Conservation (phyloP, 2,797 vertebrate species). For the Chelonia mydas region DNA sequence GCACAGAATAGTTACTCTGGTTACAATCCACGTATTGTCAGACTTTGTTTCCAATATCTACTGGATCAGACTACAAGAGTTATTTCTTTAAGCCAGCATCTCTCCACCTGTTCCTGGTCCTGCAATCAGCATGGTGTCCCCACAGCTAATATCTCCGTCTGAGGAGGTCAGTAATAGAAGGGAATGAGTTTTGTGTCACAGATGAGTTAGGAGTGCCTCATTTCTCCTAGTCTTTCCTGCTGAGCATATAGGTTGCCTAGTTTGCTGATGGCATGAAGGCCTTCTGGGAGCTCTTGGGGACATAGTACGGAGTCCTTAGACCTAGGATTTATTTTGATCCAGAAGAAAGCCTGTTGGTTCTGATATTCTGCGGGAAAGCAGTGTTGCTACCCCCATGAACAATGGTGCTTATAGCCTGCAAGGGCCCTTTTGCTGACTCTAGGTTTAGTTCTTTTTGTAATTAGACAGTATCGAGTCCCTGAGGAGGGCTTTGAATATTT, state of each 20-base stretch:
- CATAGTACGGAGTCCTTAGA: rapidly evolving
- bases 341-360: neutral
- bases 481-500: neutral
- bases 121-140: neutral
- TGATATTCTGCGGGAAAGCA: neutral
- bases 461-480: neutral
- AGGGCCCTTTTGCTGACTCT: neutral
- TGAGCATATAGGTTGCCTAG: neutral
- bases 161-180: neutral
- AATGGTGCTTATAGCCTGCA: neutral
- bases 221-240: neutral
- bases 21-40: neutral
- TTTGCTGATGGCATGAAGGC: neutral
- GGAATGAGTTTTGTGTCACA: neutral
- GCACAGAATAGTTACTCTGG: neutral
- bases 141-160: neutral
- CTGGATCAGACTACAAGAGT: neutral
- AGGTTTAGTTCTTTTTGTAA: constrained; percentile 7
- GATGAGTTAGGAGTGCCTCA: neutral
- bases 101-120: neutral
- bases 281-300: neutral
- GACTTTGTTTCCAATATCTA: neutral
- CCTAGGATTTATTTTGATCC: neutral
- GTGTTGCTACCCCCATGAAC: neutral
- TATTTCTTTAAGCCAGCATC: neutral